Conservation (phyloP, 2,888 invertebrate species). For the Rutpela maculata region DNA sequence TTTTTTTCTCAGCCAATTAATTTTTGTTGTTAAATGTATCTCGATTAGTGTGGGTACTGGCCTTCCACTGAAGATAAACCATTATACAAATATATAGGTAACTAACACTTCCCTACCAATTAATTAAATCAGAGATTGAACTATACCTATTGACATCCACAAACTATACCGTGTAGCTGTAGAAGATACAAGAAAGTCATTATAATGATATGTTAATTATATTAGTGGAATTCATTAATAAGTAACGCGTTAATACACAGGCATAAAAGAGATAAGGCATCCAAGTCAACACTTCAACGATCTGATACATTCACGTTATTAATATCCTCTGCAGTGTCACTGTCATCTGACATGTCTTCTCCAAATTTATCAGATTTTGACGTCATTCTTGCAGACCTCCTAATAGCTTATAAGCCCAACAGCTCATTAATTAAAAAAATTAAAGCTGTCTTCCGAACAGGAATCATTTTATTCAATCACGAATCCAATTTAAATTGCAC, state of each 20-base stretch:
- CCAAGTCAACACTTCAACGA: constrained; percentile 63
- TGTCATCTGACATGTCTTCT: constrained; percentile 56
- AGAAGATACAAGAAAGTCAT: constrained; percentile 44
- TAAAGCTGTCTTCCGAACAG: neutral
- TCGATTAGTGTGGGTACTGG: neutral
- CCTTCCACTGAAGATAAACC: constrained; percentile 20
- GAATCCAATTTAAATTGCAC: too few species aligned
- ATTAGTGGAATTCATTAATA: constrained; percentile 62
- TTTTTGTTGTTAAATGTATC: constrained; percentile 1
- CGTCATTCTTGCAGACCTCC: constrained; percentile 41
- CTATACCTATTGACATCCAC: constrained; percentile 41
- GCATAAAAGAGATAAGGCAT: constrained; percentile 57
- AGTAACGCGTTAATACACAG: constrained; percentile 63
- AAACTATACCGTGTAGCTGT: constrained; percentile 41
- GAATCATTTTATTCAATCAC: neutral
- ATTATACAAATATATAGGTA: constrained; percentile 9
- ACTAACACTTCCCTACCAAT: constrained; percentile 41
- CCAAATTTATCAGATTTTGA: constrained; percentile 44
- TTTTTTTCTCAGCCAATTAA: neutral
- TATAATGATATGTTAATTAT: constrained; percentile 63
- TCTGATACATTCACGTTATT: constrained; percentile 63
- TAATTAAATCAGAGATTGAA: constrained; percentile 40
- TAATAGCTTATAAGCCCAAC: constrained; percentile 34
- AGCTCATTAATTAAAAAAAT: constrained; percentile 32
- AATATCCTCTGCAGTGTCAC: constrained; percentile 62